phyloP scores from a whole-genome alignment of 2,888 invertebrate species.

The Suillia variegata region DNA sequence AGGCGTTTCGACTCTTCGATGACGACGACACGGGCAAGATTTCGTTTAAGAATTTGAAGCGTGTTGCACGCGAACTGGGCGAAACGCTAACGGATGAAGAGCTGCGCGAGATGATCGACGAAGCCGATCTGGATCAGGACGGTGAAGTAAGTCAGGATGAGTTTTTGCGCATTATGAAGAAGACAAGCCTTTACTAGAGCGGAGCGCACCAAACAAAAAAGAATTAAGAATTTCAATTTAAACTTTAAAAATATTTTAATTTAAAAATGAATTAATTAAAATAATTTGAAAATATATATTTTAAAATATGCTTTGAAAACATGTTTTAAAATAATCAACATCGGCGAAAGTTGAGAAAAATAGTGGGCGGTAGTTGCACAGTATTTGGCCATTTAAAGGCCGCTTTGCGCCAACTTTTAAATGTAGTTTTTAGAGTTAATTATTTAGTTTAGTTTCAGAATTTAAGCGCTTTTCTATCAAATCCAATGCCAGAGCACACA shows the following conservation, averaged over 20 bases:
- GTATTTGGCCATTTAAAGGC: no score
- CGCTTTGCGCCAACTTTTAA: no score
- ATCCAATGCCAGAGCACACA: no score
- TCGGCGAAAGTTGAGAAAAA: no score
- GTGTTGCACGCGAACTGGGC: constrained; percentile 93
- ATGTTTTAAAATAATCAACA: no score
- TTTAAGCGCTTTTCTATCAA: no score
- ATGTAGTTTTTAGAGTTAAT: no score
- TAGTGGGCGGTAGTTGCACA: no score
- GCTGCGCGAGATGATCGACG: constrained; percentile 95
- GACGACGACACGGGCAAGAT: constrained; percentile 96
- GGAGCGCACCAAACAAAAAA: no score
- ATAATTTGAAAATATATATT: neutral
- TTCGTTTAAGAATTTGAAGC: constrained; percentile 89
- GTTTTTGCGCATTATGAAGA: constrained; percentile 95
- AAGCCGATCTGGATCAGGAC: constrained; percentile 95
- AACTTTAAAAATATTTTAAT: neutral
- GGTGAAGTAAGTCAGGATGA: constrained; percentile 95
- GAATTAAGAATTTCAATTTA: no score
- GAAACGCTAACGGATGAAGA: constrained; percentile 98
- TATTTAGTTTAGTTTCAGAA: no score
- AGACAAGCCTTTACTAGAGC: constrained; percentile 87
- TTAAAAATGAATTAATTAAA: neutral
- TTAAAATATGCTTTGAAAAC: no score
- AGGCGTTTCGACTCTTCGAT: constrained; percentile 97